Evolutionary conservation across 2,797 vertebrate species (phyloP).

Genomic region (Tapera naevia): DNA sequence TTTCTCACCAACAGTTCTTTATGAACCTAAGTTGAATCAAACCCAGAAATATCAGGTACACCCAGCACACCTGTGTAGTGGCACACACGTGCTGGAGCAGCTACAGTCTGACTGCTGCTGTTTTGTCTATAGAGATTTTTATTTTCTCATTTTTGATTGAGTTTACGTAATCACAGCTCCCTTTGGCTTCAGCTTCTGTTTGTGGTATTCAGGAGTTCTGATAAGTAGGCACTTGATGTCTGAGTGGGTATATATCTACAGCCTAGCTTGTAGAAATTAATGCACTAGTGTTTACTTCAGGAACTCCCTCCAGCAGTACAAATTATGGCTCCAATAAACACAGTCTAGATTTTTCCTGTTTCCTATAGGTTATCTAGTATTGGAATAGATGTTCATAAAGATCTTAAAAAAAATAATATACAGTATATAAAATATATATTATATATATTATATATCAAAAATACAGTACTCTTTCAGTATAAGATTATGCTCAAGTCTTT

Average conservation of each 20-base stretch:
- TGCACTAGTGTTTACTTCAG: constrained; percentile 31
- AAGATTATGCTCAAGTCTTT: neutral
- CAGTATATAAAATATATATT: too few species aligned
- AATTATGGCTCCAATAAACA: constrained; percentile 9
- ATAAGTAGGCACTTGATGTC: constrained; percentile 31
- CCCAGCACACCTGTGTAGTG: neutral
- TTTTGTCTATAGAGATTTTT: neutral
- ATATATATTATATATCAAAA: too few species aligned
- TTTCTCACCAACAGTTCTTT: neutral
- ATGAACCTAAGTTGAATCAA: neutral
- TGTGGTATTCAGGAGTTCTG: neutral
- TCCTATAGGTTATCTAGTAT: neutral
- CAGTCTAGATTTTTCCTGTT: constrained; percentile 10
- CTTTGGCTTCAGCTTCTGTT: constrained; percentile 17
- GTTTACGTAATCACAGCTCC: neutral
- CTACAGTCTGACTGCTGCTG: neutral
- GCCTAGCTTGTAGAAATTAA: constrained; percentile 6
- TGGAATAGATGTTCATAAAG: neutral
- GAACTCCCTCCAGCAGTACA: neutral
- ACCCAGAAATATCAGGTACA: neutral
- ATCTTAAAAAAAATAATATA: neutral
- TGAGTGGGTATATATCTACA: constrained; percentile 16
- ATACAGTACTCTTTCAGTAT: neutral
- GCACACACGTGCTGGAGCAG: neutral
- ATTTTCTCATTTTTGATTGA: constrained; percentile 1